These are phyloP conservation scores for Eclectus roratus DNA, from an alignment of 2,113 vertebrate species.

Conservation along the genomic window DNA sequence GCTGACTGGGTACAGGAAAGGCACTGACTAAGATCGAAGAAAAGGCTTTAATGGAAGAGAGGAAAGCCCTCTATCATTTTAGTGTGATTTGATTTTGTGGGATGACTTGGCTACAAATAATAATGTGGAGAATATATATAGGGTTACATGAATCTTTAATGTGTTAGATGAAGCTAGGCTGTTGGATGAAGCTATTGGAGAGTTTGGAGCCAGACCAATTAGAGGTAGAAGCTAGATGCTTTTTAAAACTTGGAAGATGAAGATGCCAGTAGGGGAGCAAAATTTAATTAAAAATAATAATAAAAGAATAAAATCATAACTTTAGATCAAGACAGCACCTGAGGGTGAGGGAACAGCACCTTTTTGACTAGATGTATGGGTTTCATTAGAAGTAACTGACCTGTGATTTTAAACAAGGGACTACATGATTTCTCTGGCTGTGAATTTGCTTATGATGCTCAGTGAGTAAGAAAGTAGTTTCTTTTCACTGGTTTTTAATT, in stretches of 20 bases:
- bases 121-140: not conserved
- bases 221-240: not conserved
- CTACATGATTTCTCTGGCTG: not conserved
- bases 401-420: not conserved
- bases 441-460: not conserved
- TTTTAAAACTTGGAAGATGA: not conserved
- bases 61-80: not conserved
- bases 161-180: not conserved
- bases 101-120: not conserved
- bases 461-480: not conserved
- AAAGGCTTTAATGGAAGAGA: not conserved
- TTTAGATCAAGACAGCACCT: not conserved
- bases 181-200: not conserved
- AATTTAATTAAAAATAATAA: not conserved
- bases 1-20: not conserved
- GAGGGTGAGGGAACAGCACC: fast-evolving
- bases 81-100: slow-evolving; percentile 3
- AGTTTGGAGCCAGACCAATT: not conserved
- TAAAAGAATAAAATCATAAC: fast-evolving
- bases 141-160: not conserved
- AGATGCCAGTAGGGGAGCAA: not conserved
- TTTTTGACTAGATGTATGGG: not conserved
- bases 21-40: not conserved
- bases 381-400: not conserved
- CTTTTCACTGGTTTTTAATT: not conserved